Conservation (phyloP, 2,888 invertebrate genomes). For the Adela reaumurella region DNA sequence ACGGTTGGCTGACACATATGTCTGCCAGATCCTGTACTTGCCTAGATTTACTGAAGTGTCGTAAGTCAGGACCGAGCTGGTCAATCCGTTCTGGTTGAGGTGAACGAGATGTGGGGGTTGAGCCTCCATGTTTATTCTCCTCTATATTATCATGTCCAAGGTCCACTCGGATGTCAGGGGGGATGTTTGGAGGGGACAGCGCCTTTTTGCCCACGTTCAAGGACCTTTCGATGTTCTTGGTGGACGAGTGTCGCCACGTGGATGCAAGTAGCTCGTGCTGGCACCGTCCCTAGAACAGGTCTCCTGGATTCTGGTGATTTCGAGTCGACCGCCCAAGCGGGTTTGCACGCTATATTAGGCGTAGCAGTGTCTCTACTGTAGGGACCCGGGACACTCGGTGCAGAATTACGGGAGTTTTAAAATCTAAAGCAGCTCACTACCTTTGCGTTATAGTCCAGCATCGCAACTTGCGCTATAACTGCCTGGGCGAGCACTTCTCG, state of each 20-base stretch:
- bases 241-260: neutral
- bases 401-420: neutral
- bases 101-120: neutral
- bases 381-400: neutral
- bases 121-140: neutral
- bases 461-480: neutral
- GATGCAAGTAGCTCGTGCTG: neutral
- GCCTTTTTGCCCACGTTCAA: neutral
- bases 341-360: neutral
- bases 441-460: neutral
- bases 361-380: neutral
- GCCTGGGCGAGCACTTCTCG: neutral
- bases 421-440: neutral
- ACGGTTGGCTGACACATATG: constrained; percentile 1
- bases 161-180: neutral
- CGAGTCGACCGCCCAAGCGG: neutral
- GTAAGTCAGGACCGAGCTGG: neutral
- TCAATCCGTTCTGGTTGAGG: neutral
- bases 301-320: no score
- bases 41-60: constrained; percentile 1
- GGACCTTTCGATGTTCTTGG: constrained; percentile 1
- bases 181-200: neutral
- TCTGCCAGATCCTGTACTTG: neutral
- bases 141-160: neutral
- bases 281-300: neutral